Conservation (phyloP, 2,888 invertebrate species). For the Digitonthophagus gazella region DNA sequence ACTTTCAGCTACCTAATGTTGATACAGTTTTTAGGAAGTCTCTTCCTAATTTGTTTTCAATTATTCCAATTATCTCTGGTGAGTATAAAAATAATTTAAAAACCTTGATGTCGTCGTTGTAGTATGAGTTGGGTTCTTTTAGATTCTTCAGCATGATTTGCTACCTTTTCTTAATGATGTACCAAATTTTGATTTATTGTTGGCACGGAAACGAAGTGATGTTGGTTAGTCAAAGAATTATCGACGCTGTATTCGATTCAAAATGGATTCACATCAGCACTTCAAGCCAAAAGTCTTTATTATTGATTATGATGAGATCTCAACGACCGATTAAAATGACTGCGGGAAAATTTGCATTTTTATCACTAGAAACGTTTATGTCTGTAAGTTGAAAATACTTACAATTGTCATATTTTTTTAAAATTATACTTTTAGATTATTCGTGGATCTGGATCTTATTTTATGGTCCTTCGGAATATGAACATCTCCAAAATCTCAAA, state of each 20-base stretch:
- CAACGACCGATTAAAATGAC: constrained; percentile 29
- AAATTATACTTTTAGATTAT: constrained; percentile 21
- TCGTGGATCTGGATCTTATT: constrained; percentile 22
- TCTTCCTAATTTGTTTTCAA: constrained; percentile 28
- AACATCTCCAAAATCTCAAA: neutral
- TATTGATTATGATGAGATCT: constrained; percentile 29
- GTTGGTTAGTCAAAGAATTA: constrained; percentile 23
- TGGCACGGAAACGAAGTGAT: constrained; percentile 33
- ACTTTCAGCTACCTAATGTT: constrained; percentile 29
- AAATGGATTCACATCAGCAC: constrained; percentile 22
- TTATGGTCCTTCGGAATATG: constrained; percentile 18
- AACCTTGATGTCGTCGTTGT: constrained; percentile 11
- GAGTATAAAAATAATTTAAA: constrained; percentile 11
- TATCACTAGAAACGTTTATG: constrained; percentile 17
- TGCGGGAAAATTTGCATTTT: constrained; percentile 25
- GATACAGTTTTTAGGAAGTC: constrained; percentile 29
- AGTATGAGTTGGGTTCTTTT: constrained; percentile 27
- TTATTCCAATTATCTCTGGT: constrained; percentile 32
- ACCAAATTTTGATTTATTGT: constrained; percentile 30
- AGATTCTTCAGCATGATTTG: constrained; percentile 25
- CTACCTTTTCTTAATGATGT: constrained; percentile 27
- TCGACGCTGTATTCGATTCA: constrained; percentile 20
- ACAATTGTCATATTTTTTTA: constrained; percentile 3
- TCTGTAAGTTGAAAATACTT: constrained; percentile 2
- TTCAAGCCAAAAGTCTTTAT: constrained; percentile 25